Percentiles rank a stretch among this genome's conserved stretches.
Conservation (phyloP, 2,888 invertebrate species). For the Dimorphilus gyrociliatus region DNA sequence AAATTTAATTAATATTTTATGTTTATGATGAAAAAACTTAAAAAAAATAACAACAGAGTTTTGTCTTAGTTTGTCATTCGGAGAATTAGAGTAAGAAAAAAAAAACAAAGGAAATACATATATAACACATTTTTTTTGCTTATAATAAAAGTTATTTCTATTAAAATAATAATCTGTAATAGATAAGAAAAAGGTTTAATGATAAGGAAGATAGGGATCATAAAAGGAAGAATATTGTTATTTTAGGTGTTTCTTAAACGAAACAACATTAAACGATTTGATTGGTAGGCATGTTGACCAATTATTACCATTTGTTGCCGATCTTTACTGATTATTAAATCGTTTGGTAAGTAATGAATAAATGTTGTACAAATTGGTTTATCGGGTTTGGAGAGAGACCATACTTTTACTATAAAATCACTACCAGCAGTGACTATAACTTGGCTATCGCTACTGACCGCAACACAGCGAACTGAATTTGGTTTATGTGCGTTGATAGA, state of each 20-base stretch:
- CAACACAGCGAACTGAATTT: constrained; percentile 7
- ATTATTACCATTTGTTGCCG: constrained; percentile 5
- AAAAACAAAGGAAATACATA: too few species aligned
- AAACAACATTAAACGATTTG: constrained; percentile 6
- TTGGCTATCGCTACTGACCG: constrained; percentile 8
- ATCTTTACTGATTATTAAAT: constrained; percentile 5
- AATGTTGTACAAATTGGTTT: constrained; percentile 6
- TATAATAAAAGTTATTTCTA: too few species aligned
- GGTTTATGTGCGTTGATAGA: constrained; percentile 8
- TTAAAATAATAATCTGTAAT: too few species aligned
- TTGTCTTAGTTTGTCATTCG: too few species aligned
- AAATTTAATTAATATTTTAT: too few species aligned
- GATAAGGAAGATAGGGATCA: too few species aligned
- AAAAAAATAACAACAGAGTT: too few species aligned
- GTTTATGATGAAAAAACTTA: too few species aligned
- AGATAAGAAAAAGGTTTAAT: too few species aligned
- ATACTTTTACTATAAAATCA: constrained; percentile 6
- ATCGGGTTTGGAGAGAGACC: constrained; percentile 6
- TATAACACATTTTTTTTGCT: too few species aligned
- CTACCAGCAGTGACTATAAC: constrained; percentile 7
- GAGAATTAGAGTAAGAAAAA: too few species aligned
- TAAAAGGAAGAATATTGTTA: too few species aligned
- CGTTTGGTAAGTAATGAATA: constrained; percentile 3
- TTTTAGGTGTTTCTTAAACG: constrained; percentile 6
- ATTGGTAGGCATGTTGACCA: constrained; percentile 5